Evolutionary conservation across 2,888 invertebrate genomes (phyloP).

Genomic region (Odontocolon sp.): DNA sequence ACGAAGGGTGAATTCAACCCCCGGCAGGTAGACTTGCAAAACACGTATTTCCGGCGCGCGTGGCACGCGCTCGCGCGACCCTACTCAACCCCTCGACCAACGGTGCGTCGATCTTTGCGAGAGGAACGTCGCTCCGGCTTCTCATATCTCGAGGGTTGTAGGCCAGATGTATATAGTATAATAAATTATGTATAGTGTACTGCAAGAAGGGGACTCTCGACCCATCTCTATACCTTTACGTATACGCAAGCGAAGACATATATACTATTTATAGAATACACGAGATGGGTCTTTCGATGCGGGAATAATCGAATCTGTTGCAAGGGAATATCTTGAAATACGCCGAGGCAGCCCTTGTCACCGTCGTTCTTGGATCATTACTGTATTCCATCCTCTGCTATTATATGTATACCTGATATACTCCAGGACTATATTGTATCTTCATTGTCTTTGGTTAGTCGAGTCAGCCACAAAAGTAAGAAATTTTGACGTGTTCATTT

Average conservation of each 20-base stretch:
- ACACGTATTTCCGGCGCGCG: conserved; percentile 67
- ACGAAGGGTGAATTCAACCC: neutral
- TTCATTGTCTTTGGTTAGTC: no score
- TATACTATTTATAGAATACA: conserved; percentile 7
- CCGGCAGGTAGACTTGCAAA: conserved; percentile 46
- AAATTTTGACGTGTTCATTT: no score
- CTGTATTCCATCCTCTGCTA: neutral
- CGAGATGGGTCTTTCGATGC: conserved; percentile 1
- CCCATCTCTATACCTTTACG: neutral
- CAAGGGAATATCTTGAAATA: conserved; percentile 9
- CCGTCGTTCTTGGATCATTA: neutral
- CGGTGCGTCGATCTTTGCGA: conserved; percentile 7
- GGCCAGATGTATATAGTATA: neutral
- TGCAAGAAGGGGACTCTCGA: neutral
- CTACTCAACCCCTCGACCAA: neutral
- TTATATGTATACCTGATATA: conserved; percentile 9
- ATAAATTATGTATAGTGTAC: neutral
- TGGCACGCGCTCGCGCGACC: conserved; percentile 52
- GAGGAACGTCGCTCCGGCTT: neutral
- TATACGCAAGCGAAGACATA: conserved; percentile 1
- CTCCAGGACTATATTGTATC: no score
- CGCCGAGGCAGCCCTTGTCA: neutral
- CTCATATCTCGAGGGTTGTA: neutral
- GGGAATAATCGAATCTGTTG: conserved; percentile 13
- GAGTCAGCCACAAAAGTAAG: no score